phyloP scores from a whole-genome alignment of 2,888 invertebrate genomes.

The Carterocephalus palaemon region DNA sequence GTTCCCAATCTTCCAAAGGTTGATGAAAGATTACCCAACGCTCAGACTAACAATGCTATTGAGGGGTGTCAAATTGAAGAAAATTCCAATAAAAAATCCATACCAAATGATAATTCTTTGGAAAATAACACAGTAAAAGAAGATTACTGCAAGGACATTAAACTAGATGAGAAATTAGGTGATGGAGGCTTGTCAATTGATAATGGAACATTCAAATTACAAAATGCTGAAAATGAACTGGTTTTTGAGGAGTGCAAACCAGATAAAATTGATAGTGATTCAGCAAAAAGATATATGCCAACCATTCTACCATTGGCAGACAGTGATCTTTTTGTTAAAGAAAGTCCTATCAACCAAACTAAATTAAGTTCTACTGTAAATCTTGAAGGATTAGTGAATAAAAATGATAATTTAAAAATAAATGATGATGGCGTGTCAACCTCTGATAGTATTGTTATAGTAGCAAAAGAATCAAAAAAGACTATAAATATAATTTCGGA shows the following conservation, averaged over 20 bases:
- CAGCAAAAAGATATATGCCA: no score
- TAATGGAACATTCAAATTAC: not conserved
- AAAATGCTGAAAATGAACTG: slow-evolving; percentile 1
- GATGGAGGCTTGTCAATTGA: not conserved
- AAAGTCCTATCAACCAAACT: no score
- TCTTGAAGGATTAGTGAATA: no score
- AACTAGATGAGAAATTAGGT: not conserved
- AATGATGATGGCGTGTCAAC: not conserved
- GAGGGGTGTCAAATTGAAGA: not conserved
- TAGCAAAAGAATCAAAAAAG: slow-evolving; percentile 27
- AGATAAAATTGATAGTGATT: no score
- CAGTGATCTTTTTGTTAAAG: no score
- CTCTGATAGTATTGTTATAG: not conserved
- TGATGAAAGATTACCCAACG: slow-evolving; percentile 5
- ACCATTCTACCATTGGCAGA: no score
- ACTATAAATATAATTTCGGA: slow-evolving; percentile 50
- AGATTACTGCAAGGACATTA: not conserved
- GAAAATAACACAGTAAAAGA: not conserved
- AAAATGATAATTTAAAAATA: slow-evolving; percentile 1
- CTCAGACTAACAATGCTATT: slow-evolving; percentile 4
- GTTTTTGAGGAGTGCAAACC: no score
- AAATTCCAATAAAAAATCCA: not conserved
- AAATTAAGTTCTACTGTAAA: no score
- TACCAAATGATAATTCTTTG: not conserved
- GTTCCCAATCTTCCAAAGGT: slow-evolving; percentile 17